Evolutionary conservation across 2,888 invertebrate species (phyloP), one percentile per base, ranked within the genome.

Genomic region (Melanophora roralis): DNA sequence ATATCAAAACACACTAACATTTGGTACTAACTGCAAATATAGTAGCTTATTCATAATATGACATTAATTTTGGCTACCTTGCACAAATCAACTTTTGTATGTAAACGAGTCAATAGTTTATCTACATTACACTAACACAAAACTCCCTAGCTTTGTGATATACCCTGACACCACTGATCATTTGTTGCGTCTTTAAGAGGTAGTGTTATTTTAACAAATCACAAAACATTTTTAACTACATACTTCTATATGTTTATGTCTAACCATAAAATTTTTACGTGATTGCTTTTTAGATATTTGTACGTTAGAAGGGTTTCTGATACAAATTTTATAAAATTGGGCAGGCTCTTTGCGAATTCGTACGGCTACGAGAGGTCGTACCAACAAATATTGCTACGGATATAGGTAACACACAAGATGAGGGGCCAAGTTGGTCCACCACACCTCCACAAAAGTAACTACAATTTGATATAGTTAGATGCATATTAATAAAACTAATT

Each of bases 281-380:
- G 32, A 59, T 74, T 59, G 40, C 23, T 75, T 74, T 74, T 74
- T 67, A 60, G 67, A 75, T 53, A 34, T 36, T 53, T 67, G 36
- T 60, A 23, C 36, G 59, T 60, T 67, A 16, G 16, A 67, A 60
- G 34, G 23, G 45, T 27, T 16, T 74, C 60, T 68, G 27, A 75
- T 3, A 60, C 23, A 84, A 85, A 85, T 64, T 79, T 81, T 83
- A 82, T 87, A 87, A 87, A 87, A 87, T 87, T 87, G 88, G 88
- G 85, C 87, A 86, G 85, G 85, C 85, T 84, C 87, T 87, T 82
- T 87, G 86, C 69, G 86, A 87, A 82, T 87, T 87, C 81, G 88
- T 87, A 85, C 88, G 87, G 85, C 88, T 87, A 82, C 86, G 85
- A 81, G 86, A 78, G 82, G 88, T 87, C 87, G 88, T 87, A 86